Percentiles rank a stretch among this genome's conserved stretches.
Conservation (phyloP, 2,113 vertebrate species). For the Neolamprologus sp. region DNA sequence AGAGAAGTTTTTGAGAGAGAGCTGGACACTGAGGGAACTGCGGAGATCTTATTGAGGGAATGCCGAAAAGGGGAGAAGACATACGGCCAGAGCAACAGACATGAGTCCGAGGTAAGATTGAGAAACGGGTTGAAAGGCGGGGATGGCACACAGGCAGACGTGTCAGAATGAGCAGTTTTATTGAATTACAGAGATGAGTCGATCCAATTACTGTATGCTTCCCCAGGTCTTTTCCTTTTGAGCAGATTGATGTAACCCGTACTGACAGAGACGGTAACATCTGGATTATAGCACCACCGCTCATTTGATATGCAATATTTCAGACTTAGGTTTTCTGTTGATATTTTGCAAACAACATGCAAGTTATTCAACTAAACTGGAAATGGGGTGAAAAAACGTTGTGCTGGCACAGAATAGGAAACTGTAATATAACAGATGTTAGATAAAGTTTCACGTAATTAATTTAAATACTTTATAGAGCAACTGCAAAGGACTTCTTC, state of each 20-base stretch:
- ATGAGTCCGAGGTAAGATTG: constrained; percentile 72
- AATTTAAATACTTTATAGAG: neutral
- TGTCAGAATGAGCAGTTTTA: neutral
- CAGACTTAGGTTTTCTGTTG: neutral
- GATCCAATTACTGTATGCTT: neutral
- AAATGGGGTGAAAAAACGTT: neutral
- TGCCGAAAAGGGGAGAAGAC: constrained; percentile 46
- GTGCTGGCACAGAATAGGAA: neutral
- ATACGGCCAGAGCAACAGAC: constrained; percentile 66
- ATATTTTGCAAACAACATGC: neutral
- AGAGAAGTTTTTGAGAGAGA: neutral
- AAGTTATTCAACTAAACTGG: neutral
- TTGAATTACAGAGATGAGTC: neutral
- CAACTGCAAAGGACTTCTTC: neutral
- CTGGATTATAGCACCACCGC: neutral
- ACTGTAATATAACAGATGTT: neutral
- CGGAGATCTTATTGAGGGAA: constrained; percentile 53
- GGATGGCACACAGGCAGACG: neutral
- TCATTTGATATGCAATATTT: neutral
- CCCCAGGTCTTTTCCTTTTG: neutral
- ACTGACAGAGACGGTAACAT: neutral
- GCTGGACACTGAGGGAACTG: constrained; percentile 1
- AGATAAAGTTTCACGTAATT: neutral
- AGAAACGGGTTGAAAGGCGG: neutral
- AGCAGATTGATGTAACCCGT: neutral